phyloP scores from a whole-genome alignment of 2,113 vertebrate species.

The Phainopepla nitens region DNA sequence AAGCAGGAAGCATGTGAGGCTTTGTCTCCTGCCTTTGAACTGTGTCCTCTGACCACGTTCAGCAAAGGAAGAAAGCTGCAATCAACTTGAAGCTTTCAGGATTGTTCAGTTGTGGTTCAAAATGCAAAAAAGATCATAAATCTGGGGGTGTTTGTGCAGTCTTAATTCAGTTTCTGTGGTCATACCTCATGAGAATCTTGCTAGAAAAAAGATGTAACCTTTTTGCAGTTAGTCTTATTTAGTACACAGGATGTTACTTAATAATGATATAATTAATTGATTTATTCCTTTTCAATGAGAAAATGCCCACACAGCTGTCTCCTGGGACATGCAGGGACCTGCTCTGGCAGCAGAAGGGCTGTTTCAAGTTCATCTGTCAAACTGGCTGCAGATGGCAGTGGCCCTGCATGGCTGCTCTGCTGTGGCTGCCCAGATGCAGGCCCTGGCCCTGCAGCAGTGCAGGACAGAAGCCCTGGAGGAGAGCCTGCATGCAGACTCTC shows the following conservation, averaged over 20 bases:
- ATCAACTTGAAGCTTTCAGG: neutral
- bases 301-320: neutral
- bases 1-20: neutral
- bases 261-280: neutral
- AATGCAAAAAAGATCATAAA: neutral
- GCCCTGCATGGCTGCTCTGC: neutral
- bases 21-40: neutral
- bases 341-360: neutral
- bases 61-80: neutral
- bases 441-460: neutral
- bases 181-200: neutral
- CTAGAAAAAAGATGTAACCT: neutral
- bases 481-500: neutral
- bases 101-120: neutral
- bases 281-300: neutral
- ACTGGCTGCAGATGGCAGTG: neutral
- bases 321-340: neutral
- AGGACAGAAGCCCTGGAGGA: neutral
- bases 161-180: neutral
- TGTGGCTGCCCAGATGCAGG: neutral
- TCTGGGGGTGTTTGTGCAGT: neutral
- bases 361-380: neutral
- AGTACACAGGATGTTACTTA: neutral
- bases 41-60: neutral
- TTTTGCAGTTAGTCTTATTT: neutral